Conservation (phyloP, 2,888 invertebrate species). For the Aromia moschata region DNA sequence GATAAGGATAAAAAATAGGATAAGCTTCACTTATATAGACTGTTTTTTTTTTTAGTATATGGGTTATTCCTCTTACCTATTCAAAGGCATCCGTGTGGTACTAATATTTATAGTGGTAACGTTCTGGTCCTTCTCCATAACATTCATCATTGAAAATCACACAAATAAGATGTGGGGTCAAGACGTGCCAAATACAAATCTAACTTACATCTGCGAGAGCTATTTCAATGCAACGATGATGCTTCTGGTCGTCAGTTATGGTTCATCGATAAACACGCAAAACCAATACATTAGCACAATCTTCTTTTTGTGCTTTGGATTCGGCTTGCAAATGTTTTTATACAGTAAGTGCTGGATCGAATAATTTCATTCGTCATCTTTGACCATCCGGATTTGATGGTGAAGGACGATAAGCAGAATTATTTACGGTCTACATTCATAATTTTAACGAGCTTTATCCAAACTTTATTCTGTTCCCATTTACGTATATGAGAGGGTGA, state of each 20-base stretch:
- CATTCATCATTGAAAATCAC: constrained; percentile 1
- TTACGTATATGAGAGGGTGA: too few species aligned
- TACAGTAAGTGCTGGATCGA: background rate
- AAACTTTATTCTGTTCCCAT: too few species aligned
- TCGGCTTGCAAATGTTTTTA: constrained; percentile 9
- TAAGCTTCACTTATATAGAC: too few species aligned
- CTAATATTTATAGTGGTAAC: constrained; percentile 7
- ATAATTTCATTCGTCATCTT: too few species aligned
- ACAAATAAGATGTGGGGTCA: too few species aligned
- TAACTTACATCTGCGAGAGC: background rate
- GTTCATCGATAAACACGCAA: background rate
- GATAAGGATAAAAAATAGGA: too few species aligned
- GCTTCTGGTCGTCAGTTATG: constrained; percentile 8
- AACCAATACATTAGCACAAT: constrained; percentile 14
- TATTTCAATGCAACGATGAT: constrained; percentile 2
- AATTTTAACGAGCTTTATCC: too few species aligned
- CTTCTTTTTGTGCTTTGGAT: constrained; percentile 28
- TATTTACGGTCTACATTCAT: too few species aligned
- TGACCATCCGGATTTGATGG: too few species aligned
- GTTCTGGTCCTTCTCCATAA: constrained; percentile 8
- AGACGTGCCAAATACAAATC: background rate
- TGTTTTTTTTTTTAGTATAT: constrained; percentile 12
- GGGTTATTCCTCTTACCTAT: constrained; percentile 11
- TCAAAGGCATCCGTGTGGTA: constrained; percentile 8
- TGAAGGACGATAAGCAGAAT: too few species aligned